Evolutionary conservation across 2,888 invertebrate genomes (phyloP), one percentile per base, ranked within the genome.

Genomic region (Asteroscopus sphinx): DNA sequence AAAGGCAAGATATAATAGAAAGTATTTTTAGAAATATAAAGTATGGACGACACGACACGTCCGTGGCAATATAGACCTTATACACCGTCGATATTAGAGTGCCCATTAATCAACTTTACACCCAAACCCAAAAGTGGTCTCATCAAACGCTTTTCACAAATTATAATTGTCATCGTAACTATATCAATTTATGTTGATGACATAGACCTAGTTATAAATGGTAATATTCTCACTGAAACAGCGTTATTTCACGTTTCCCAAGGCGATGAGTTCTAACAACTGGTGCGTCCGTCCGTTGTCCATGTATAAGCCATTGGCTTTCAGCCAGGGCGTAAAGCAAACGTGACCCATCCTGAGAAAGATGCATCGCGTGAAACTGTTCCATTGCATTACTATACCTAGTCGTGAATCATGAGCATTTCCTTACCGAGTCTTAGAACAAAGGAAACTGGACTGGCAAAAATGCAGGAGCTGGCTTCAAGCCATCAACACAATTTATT

Each of bases 281-380:
- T 17, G 26, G 56, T 15, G 16, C 33, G 40, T 37, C 28, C 12
- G 32, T 35, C 44, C 63, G 36, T 54, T 40, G 44, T 54, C 51
- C 52, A 72, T 71, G 53, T 68, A 60, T 52, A 57, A 45, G 40
- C 47, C 42, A 51, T 72, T 71, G 71, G 71, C 65, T 60, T 51
- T 60, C 48, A 52, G 64, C 71, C 71, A 71, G 65, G 40, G 42
- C 15, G 60, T 60, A 54, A 49, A 60, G 54, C 21, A 54, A 61
- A 57, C 57, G 60, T 60, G 64, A 68, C 68, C 53, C 28, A 48
- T 71, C 59, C 52, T 52, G 51, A 47, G 62, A 66, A 68, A 67
- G 67, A 67, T 65, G 12, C 67, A 67, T 62, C 51, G 71, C 69
- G 71, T 62, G 63, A 69, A 70, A 67, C 54, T 41, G 69, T 57